Base-by-base conservation (phyloP, 2,113 vertebrate species). In the Oncorhynchus gorbuscha region DNA sequence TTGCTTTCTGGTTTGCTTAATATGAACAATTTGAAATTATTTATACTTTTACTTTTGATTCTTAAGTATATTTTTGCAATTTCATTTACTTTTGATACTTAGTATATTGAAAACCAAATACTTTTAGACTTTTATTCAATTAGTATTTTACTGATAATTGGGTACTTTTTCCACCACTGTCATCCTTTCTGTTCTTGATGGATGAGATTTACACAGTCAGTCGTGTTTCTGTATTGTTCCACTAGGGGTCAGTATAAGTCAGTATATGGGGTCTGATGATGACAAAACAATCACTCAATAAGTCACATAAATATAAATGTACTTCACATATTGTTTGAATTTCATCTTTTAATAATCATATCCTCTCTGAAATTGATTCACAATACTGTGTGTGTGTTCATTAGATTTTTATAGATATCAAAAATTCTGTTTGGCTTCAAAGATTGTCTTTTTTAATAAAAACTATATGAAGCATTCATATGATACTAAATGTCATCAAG, bases 281-380 rank as follows among this genome's bases (percentile, higher is more conserved):
- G 62, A 22, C 1, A 24, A 69, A 69, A 55, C 0, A 74, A 11
- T 3, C 12, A 35, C 20, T 69, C 76, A 75, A 6, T 24, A 71
- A 3, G 73, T 76, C 55, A 81, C 81, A 86, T 89, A 55, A 18
- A 55, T 55, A 55, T 88, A 88, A 68, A 86, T 90, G 84, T 89
- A 90, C 87, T 77, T 80, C 0, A 0, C 71, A 62, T 79, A 81
- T 28, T n/a, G 65, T 48, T 69, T 61, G 28, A 49, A 48, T 77
- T 84, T 76, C 8, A 55, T 75, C 5, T 73, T 69, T 65, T 61
- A n/a, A 32, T 68, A 4, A 16, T 45, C 8, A 78, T 69, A 14
- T 30, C 76, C 14, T 75, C 32, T 74, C n/a, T 81, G 76, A 78
- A 61, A 72, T 71, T 73, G 45, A 71, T 75, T 20, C 11, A 2